Conservation (phyloP, 2,888 invertebrate species). For the Isoperla grammatica region DNA sequence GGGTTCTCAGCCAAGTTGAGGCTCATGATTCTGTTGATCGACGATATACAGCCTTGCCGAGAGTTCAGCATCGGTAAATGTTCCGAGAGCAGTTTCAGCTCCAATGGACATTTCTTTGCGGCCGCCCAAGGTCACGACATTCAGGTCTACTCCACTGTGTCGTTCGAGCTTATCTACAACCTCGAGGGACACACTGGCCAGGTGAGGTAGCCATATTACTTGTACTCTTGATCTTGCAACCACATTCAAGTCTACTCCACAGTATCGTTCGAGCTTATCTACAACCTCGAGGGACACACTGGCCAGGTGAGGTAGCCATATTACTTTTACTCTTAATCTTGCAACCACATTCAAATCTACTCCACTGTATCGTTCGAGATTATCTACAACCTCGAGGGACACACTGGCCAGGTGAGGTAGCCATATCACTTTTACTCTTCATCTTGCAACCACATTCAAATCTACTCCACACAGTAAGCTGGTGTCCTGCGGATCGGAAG, state of each 20-base stretch:
- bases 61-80: slow-evolving; percentile 73
- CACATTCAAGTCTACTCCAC: slow-evolving; percentile 81
- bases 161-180: slow-evolving; percentile 66
- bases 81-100: slow-evolving; percentile 72
- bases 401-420: slow-evolving; percentile 61
- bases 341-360: slow-evolving; percentile 80
- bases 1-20: slow-evolving; percentile 89
- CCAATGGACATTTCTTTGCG: slow-evolving; percentile 84
- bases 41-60: slow-evolving; percentile 66
- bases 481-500: slow-evolving; percentile 82
- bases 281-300: slow-evolving; percentile 74
- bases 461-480: slow-evolving; percentile 77
- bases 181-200: slow-evolving; percentile 76
- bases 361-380: slow-evolving; percentile 75
- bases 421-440: background rate
- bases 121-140: slow-evolving; percentile 84
- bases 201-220: slow-evolving; percentile 44
- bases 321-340: background rate
- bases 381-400: slow-evolving; percentile 70
- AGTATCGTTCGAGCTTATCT: slow-evolving; percentile 69
- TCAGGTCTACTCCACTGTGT: slow-evolving; percentile 75
- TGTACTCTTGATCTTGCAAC: slow-evolving; percentile 41
- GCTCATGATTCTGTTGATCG: slow-evolving; percentile 80
- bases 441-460: slow-evolving; percentile 61
- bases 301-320: slow-evolving; percentile 55